Evolutionary conservation across 1,140 invertebrate species (phyloP), one percentile per base, ranked within the genome.

Genomic region (Drosophila malerkotliana): DNA sequence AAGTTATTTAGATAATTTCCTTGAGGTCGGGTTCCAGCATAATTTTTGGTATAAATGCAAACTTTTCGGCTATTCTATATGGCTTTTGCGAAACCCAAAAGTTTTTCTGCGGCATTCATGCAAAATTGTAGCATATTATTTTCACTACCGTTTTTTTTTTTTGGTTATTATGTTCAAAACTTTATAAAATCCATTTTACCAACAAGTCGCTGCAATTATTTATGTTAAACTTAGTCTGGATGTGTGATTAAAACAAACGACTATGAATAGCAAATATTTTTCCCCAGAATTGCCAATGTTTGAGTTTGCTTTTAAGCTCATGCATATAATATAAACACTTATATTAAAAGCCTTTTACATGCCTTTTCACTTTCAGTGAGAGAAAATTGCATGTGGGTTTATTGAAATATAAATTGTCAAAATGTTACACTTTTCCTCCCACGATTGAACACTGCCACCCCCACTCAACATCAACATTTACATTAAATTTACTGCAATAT

Each of bases 401-500:
- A 37, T 12, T 37, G 9, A 37, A 37, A 37, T 37, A 12, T 37
- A 37, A 37, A 37, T 37, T 37, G 34, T n/a, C 3, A 37, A 37
- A 4, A 37, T 37, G 34, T 37, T 37, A 37, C 12, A 37, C 12
- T 37, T 37, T 37, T 37, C 4, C 4, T 10, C 1, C 26, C 26
- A 5, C 5, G 4, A 28, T 7, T 1, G 4, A 4, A 10, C 34
- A 12, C 34, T 3, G 10, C 34, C 34, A 37, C 34, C 12, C 41
- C 15, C 41, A 37, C 14, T 15, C 3, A 44, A 14, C 41, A 18
- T 15, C 41, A 44, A n/a, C 41, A 67, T 67, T 64, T 52, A 63
- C 63, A 67, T 67, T 39, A 39, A 69, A 55, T 57, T 37, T 32
- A 7, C 15, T 14, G 14, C 34, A 68, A 68, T 69, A 57, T 55